These are phyloP conservation scores for Sigmodon hispidus DNA, from an alignment of 2,113 vertebrate genomes.

Conservation along the genomic window DNA sequence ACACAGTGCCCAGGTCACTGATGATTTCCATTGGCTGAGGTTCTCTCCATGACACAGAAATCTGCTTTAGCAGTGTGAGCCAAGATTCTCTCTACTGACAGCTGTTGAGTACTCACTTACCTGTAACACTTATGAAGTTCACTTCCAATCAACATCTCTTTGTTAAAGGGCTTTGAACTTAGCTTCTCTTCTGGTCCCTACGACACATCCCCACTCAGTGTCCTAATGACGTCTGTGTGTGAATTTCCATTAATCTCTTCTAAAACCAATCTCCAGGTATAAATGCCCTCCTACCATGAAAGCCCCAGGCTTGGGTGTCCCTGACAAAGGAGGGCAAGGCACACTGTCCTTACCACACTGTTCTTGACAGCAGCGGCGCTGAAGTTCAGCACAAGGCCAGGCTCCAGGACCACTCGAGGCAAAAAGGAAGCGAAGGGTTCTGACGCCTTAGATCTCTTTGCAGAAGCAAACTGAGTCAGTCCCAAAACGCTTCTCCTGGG, in stretches of 20 bases:
- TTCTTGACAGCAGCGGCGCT: conserved; percentile 93
- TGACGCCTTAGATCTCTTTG: conserved; percentile 78
- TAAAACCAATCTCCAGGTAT: background rate
- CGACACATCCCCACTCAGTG: background rate
- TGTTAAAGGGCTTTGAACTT: background rate
- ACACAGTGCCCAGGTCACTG: too few relatives aligned
- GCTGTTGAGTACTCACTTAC: too few relatives aligned
- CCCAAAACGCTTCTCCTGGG: conserved; percentile 82
- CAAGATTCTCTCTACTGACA: background rate
- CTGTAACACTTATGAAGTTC: background rate
- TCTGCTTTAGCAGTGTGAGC: background rate
- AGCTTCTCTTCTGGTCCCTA: background rate
- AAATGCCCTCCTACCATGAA: background rate
- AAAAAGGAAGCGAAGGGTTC: conserved; percentile 82
- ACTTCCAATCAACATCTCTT: background rate
- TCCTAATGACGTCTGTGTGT: background rate
- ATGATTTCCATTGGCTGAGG: background rate
- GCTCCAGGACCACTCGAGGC: conserved; percentile 90
- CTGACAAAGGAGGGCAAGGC: background rate
- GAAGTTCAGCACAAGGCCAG: conserved; percentile 89
- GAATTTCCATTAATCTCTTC: background rate
- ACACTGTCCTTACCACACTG: conserved; percentile 87
- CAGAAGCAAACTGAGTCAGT: conserved; percentile 70
- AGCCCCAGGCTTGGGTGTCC: too few relatives aligned
- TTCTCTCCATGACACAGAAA: background rate